Base-by-base conservation (phyloP, 2,888 invertebrate species). In the Orthosia gothica region DNA sequence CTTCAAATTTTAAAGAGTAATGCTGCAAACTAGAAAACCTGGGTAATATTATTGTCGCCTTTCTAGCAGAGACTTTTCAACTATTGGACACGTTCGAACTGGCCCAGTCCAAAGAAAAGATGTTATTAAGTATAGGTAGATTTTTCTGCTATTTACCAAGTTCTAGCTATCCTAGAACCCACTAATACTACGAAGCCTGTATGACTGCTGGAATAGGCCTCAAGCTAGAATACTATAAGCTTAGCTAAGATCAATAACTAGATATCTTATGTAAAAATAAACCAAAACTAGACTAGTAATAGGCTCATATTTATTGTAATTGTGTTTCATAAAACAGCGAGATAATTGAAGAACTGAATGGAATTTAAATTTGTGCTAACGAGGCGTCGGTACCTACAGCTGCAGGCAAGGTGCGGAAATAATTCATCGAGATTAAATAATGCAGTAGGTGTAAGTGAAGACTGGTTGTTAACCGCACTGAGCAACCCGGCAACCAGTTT, bases 401-500 rank as follows among this genome's bases (percentile, higher is more conserved):
- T 82, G 58, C 52, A 57, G 63, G 59, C 67, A 70, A 59, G 52
- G 79, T 64, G 65, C 61, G 68, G 82, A 79, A 70, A 81, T 81
- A 81, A 81, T 83, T 81, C 66, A 81, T 79, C 83, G 55, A 67
- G 83, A 79, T 83, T 83, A 79, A 81, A 79, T 74, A 82, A 74
- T 74, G 58, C 62, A 74, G 80, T 83, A 66, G 23, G 74, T 74
- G 83, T 80, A 74, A 79, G 83, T 74, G 62, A 71, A 74, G 83
- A 71, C 71, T 65, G 70, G 70, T 83, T 74, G 72, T 50, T 82
- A 66, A 62, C 59, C 23, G 64, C 18, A 47, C 40, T 40, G 54
- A 66, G 50, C 57, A 63, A 54, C 45, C 13, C 3, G 45, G 32
- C 59, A 69, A 83, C 80, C 80, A 32, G 80, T 80, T 83, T 62